phyloP scores from a whole-genome alignment of 2,888 invertebrate species.

The Macaria liturata region DNA sequence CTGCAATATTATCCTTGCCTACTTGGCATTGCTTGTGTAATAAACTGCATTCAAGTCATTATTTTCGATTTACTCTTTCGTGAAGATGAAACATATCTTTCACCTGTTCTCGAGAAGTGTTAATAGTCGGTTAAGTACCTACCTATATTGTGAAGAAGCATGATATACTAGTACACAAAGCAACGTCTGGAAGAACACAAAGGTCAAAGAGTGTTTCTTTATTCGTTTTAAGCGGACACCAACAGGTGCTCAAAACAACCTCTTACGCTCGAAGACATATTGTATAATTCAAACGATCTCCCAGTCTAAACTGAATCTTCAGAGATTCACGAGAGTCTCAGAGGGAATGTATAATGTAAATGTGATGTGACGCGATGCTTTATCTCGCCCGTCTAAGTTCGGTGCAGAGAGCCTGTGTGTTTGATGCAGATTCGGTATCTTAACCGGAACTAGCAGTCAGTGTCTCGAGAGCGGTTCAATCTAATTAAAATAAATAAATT shows the following conservation, averaged over 20 bases:
- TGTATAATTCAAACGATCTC: slow-evolving; percentile 54
- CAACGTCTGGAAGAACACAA: slow-evolving; percentile 15
- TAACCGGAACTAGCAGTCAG: slow-evolving; percentile 34
- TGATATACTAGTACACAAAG: slow-evolving; percentile 24
- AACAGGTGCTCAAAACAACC: slow-evolving; percentile 45
- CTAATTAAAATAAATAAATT: slow-evolving; percentile 40
- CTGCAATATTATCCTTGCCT: slow-evolving; percentile 30
- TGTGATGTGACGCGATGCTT: slow-evolving; percentile 43
- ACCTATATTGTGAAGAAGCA: slow-evolving; percentile 22
- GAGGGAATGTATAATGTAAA: slow-evolving; percentile 53
- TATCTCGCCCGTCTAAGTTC: slow-evolving; percentile 37
- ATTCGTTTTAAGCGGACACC: slow-evolving; percentile 35
- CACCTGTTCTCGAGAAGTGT: slow-evolving; percentile 27
- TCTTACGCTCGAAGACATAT: slow-evolving; percentile 44
- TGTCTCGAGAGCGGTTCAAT: slow-evolving; percentile 15
- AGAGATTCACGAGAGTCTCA: slow-evolving; percentile 43
- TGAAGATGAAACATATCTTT: slow-evolving; percentile 16
- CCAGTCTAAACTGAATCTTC: slow-evolving; percentile 48
- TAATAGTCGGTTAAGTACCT: slow-evolving; percentile 8
- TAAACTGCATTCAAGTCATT: slow-evolving; percentile 7
- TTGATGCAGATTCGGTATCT: slow-evolving; percentile 27
- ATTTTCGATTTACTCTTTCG: slow-evolving; percentile 14
- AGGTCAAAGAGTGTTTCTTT: slow-evolving; percentile 28
- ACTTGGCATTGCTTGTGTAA: slow-evolving; percentile 19
- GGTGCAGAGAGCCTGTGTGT: slow-evolving; percentile 23